Evolutionary conservation across 2,888 invertebrate species (phyloP).

Genomic region (Andrena marginata): DNA sequence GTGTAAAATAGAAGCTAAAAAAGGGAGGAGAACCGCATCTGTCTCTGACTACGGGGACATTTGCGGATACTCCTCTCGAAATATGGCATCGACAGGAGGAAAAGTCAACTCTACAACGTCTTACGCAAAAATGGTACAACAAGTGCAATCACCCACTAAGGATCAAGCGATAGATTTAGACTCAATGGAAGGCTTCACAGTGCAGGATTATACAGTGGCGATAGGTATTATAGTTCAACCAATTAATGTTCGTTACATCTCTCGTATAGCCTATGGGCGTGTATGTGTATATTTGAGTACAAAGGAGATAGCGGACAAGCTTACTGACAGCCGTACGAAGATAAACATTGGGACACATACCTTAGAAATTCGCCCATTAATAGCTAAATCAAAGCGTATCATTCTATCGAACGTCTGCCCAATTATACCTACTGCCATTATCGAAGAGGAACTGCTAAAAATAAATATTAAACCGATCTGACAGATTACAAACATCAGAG

Average conservation of each 20-base stretch:
- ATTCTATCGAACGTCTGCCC: background rate
- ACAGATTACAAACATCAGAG: background rate
- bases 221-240: background rate
- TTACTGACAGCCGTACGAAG: background rate
- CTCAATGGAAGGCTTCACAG: background rate
- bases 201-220: background rate
- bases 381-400: too few species aligned
- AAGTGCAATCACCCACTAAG: slow-evolving; percentile 13
- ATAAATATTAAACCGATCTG: background rate
- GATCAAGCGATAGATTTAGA: background rate
- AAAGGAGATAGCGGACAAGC: slow-evolving; percentile 4
- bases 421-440: background rate
- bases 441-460: background rate
- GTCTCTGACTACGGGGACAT: background rate
- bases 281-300: background rate
- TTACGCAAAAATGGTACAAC: slow-evolving; percentile 1
- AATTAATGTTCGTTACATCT: background rate
- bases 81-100: background rate
- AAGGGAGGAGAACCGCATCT: background rate
- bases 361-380: background rate
- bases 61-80: background rate
- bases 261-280: background rate
- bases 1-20: background rate
- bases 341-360: background rate
- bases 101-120: background rate